Percentiles rank a stretch among this genome's conserved stretches.
Evolutionary conservation across 53 echinoderm and acorn worm species (phyloP).

Genomic region (Stichopus horrens): DNA sequence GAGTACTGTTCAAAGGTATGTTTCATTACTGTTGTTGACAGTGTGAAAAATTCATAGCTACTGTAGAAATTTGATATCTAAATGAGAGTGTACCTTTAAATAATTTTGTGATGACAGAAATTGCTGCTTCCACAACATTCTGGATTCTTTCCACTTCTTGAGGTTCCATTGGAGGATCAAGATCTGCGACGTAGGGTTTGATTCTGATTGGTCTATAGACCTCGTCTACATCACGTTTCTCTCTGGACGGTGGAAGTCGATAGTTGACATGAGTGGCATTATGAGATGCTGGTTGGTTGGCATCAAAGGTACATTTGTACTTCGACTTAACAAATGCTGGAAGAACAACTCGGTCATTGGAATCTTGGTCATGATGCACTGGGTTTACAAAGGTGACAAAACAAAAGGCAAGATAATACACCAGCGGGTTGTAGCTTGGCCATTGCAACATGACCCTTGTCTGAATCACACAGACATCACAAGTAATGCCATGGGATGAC

Average conservation of each 20-base stretch:
- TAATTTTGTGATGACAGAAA: conserved; percentile 57
- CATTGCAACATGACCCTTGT: conserved; percentile 28
- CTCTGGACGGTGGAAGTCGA: background rate
- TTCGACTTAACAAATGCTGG: background rate
- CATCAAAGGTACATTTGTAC: conserved; percentile 12
- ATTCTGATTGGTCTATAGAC: conserved; percentile 64
- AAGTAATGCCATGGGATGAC: no score
- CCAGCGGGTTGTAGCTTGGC: background rate
- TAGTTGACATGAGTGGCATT: conserved; percentile 12
- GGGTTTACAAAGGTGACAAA: background rate
- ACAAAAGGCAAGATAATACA: background rate
- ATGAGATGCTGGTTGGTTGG: background rate
- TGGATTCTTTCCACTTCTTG: conserved; percentile 45
- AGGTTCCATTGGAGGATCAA: conserved; percentile 51
- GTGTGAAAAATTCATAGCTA: no score
- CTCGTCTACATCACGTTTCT: background rate
- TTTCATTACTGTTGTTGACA: no score
- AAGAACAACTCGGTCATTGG: background rate
- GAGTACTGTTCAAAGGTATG: no score
- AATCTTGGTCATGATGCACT: background rate
- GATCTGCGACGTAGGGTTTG: conserved; percentile 36
- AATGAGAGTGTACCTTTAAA: conserved; percentile 52
- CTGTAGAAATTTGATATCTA: background rate
- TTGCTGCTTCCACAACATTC: conserved; percentile 51
- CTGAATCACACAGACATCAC: background rate